Percentiles rank a stretch among this genome's conserved stretches.
phyloP scores from a whole-genome alignment of 2,888 invertebrate species.

The Tillus elongatus region DNA sequence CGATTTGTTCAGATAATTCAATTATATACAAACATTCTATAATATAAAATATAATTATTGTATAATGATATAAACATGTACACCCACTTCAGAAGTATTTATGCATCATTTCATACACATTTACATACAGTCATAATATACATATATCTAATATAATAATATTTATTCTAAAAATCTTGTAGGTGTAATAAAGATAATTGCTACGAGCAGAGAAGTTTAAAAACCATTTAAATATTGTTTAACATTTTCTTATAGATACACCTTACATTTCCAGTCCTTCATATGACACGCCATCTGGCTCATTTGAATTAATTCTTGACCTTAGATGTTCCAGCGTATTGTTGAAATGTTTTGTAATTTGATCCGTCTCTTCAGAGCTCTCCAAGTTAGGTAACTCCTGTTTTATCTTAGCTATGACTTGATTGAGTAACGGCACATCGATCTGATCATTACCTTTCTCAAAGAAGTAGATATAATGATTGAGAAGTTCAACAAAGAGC shows the following conservation, averaged over 20 bases:
- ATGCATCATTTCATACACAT: background rate
- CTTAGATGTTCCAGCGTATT: constrained; percentile 78
- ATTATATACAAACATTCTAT: too few relatives aligned
- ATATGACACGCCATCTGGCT: constrained; percentile 53
- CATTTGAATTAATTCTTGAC: constrained; percentile 56
- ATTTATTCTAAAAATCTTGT: constrained; percentile 1
- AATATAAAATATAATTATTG: too few relatives aligned
- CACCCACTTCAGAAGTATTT: too few relatives aligned
- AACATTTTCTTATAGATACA: constrained; percentile 14
- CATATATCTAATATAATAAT: background rate
- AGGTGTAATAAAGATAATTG: too few relatives aligned
- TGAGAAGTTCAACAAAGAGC: constrained; percentile 87
- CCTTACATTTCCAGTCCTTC: constrained; percentile 51
- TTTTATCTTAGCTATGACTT: constrained; percentile 87
- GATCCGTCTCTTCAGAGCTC: constrained; percentile 90
- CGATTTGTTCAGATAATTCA: too few relatives aligned
- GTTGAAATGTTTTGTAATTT: constrained; percentile 90
- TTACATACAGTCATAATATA: constrained; percentile 1
- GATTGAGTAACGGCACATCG: constrained; percentile 38
- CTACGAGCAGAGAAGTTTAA: background rate
- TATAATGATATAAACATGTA: too few relatives aligned
- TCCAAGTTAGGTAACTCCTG: constrained; percentile 92
- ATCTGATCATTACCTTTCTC: constrained; percentile 62
- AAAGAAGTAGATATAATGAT: constrained; percentile 86
- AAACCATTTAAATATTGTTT: background rate